phyloP scores from a whole-genome alignment of 2,113 vertebrate genomes.

The Equus przewalskii region DNA sequence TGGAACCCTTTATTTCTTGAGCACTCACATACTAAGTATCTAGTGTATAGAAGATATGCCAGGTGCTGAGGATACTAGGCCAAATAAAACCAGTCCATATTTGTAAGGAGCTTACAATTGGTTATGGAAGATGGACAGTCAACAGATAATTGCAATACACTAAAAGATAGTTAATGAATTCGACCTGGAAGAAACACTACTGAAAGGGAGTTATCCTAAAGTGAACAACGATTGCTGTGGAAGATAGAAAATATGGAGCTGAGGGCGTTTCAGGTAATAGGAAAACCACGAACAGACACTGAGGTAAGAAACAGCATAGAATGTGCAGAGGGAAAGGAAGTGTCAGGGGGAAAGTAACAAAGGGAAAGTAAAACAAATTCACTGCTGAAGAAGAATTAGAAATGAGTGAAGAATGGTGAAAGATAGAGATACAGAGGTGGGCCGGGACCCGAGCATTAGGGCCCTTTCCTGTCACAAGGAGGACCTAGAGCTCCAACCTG shows the following conservation, averaged over 20 bases:
- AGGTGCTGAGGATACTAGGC: background rate
- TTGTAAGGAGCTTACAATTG: background rate
- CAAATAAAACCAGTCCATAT: background rate
- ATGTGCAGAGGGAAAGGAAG: background rate
- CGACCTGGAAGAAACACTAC: background rate
- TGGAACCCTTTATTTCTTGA: background rate
- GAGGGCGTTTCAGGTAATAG: background rate
- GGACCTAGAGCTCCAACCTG: background rate
- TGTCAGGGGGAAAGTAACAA: background rate
- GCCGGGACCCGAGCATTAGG: background rate
- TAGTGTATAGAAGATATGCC: background rate
- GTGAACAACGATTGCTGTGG: background rate
- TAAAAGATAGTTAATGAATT: background rate
- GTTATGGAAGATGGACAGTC: background rate
- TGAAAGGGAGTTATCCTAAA: background rate
- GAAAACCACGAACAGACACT: background rate
- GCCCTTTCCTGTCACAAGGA: background rate
- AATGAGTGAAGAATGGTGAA: background rate
- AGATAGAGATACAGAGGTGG: background rate
- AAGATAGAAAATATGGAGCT: background rate
- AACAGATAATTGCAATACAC: background rate
- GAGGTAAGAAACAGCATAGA: background rate
- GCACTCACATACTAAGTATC: background rate
- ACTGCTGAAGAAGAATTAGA: background rate
- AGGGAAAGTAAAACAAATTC: background rate